Conservation (phyloP, 2,888 invertebrate genomes). For the Rhimphoctona megacephalus region DNA sequence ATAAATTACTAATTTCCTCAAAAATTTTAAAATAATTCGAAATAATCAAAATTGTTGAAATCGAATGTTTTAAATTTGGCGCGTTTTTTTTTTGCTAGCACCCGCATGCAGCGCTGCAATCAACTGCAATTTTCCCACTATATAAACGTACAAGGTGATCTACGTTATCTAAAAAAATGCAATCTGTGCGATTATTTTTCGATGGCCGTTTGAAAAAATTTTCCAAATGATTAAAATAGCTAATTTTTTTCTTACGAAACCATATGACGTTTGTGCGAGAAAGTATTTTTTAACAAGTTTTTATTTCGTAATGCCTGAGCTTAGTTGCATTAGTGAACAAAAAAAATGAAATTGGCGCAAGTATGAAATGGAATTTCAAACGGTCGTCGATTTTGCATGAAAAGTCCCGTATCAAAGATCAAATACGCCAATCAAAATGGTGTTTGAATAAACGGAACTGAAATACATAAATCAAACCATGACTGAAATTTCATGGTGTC, state of each 20-base stretch:
- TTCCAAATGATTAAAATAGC: neutral
- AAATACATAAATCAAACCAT: neutral
- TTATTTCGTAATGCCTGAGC: neutral
- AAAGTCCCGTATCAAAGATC: neutral
- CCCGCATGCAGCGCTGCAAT: constrained; percentile 7
- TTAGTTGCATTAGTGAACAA: neutral
- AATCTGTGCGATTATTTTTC: neutral
- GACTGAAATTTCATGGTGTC: neutral
- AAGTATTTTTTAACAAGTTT: neutral
- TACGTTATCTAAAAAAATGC: neutral
- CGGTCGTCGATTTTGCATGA: neutral
- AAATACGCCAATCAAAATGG: constrained; percentile 1
- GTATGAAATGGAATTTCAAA: neutral
- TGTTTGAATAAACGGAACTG: neutral
- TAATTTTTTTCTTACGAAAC: neutral
- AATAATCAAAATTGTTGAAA: neutral
- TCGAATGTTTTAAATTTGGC: neutral
- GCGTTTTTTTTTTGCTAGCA: neutral
- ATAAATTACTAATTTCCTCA: neutral
- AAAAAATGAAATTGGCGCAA: neutral
- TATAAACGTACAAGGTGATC: neutral
- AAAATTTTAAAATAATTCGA: neutral
- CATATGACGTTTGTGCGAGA: neutral
- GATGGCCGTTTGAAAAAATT: no score
- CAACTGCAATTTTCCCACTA: neutral